Evolutionary conservation across 2,113 vertebrate species (phyloP).

Genomic region (Notarius quadriscutis): DNA sequence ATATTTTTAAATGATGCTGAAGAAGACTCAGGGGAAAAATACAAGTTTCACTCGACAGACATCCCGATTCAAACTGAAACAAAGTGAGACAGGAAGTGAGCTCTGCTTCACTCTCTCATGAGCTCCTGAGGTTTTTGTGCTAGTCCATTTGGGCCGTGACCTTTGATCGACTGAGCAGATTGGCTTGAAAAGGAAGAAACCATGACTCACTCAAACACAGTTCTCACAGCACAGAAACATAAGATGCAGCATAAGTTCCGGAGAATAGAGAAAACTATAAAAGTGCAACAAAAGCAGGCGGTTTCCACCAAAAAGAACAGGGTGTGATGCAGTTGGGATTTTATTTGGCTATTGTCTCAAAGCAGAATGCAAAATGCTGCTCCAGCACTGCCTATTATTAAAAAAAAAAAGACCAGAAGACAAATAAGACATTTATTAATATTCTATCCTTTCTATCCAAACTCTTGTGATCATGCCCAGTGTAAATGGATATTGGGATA

Average conservation of each 20-base stretch:
- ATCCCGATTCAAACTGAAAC: conserved; percentile 5
- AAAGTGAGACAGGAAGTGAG: conserved; percentile 26
- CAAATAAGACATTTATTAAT: not conserved
- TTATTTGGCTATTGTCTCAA: not conserved
- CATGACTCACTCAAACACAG: conserved; percentile 11
- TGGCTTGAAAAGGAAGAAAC: conserved; percentile 22
- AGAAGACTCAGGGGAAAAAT: not conserved
- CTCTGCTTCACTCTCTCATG: conserved; percentile 21
- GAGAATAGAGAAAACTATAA: conserved; percentile 19
- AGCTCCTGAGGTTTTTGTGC: not conserved
- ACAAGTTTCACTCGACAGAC: not conserved
- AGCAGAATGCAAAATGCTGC: not conserved
- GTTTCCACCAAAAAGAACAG: conserved; percentile 1
- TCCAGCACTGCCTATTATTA: not conserved
- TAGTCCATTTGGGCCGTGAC: conserved; percentile 18
- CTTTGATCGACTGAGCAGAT: conserved; percentile 37
- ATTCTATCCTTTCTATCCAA: not conserved
- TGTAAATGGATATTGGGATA: not conserved
- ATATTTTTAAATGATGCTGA: conserved; percentile 7
- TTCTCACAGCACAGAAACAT: conserved; percentile 31
- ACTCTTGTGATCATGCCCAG: not conserved
- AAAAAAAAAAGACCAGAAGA: not conserved
- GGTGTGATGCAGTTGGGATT: not conserved
- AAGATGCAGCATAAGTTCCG: not conserved
- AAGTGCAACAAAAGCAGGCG: not conserved